These are phyloP conservation scores for Coracias cyanogaster DNA, from an alignment of 2,797 vertebrate species.

Conservation along the genomic window DNA sequence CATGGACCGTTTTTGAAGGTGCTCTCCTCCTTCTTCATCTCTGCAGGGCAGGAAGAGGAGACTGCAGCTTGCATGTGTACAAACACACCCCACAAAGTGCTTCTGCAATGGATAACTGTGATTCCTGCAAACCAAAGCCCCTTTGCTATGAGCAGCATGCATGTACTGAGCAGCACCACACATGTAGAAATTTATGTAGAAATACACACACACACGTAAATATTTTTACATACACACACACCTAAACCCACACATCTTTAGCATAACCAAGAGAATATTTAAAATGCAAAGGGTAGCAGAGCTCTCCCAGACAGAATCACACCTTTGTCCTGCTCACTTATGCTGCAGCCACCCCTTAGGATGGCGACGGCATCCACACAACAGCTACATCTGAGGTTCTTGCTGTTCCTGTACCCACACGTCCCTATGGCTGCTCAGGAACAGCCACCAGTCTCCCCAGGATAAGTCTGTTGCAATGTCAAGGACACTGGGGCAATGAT, in stretches of 20 bases:
- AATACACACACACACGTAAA: background rate
- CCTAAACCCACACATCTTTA: background rate
- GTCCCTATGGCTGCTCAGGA: background rate
- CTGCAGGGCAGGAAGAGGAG: constrained; percentile 58
- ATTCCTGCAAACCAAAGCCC: background rate
- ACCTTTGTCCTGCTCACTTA: background rate
- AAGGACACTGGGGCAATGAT: background rate
- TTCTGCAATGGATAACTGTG: background rate
- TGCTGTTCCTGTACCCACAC: background rate
- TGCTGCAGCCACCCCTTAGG: background rate
- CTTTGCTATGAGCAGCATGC: background rate
- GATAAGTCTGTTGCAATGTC: background rate
- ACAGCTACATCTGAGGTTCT: background rate
- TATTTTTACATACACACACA: background rate
- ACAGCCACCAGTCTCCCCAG: background rate
- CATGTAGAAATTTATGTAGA: background rate
- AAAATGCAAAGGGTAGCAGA: background rate
- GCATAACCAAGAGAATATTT: background rate
- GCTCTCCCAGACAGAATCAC: background rate
- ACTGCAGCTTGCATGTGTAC: background rate
- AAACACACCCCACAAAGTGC: background rate
- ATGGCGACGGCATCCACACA: background rate
- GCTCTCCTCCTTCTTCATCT: constrained; percentile 87
- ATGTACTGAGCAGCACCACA: background rate
- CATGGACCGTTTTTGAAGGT: constrained; percentile 83